A percentile compares a stretch with the other conserved stretches of the same genome.
Evolutionary conservation across 2,797 vertebrate genomes (phyloP).

Genomic region (Sebastes steindachneri): DNA sequence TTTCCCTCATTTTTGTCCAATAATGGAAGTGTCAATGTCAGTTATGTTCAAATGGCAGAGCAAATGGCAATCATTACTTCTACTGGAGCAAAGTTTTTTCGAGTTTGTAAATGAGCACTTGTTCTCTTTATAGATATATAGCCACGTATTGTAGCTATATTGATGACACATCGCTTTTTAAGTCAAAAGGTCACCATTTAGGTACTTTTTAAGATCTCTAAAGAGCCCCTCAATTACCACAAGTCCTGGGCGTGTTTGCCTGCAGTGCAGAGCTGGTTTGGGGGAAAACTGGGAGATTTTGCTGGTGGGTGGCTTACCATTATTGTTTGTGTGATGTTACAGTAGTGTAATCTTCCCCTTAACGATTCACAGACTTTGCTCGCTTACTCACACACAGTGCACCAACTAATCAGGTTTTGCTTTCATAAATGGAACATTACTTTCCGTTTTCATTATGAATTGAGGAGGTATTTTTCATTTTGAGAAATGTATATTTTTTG

Average conservation of each 20-base stretch:
- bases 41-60: background rate
- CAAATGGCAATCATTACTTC: background rate
- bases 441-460: background rate
- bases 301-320: background rate
- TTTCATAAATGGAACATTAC: constrained; percentile 1
- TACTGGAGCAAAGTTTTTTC: background rate
- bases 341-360: background rate
- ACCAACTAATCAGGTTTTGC: background rate
- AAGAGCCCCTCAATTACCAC: background rate
- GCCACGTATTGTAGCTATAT: background rate
- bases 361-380: background rate
- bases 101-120: background rate
- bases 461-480: background rate
- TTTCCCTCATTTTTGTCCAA: background rate
- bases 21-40: background rate
- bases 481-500: background rate
- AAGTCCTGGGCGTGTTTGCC: background rate
- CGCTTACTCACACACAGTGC: background rate
- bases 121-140: background rate
- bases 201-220: background rate
- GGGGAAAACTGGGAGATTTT: background rate
- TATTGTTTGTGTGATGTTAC: background rate
- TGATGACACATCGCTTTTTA: background rate
- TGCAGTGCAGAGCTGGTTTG: background rate
- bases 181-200: background rate